phyloP scores from a whole-genome alignment of 2,797 vertebrate species.

The Chelidonichthys spinosus region DNA sequence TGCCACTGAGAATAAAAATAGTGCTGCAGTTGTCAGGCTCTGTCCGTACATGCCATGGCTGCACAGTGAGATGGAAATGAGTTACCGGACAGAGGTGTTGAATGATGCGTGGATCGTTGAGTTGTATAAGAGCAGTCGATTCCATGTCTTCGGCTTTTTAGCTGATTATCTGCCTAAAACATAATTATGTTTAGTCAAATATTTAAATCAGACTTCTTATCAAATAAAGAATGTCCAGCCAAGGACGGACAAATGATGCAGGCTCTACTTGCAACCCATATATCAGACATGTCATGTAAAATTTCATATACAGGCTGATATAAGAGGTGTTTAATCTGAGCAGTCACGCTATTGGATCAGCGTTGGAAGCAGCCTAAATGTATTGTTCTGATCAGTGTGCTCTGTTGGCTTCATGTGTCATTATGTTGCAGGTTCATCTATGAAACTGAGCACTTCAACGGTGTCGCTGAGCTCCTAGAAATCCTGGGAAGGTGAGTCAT shows the following conservation, averaged over 20 bases:
- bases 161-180: too few relatives aligned
- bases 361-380: background rate
- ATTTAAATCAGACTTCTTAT: background rate
- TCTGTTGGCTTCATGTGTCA: background rate
- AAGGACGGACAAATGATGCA: background rate
- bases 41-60: conserved; percentile 50
- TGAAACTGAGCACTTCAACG: conserved; percentile 98
- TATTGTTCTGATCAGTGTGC: conserved; percentile 9
- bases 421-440: conserved; percentile 92
- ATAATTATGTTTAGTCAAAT: background rate
- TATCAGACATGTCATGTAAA: background rate
- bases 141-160: too few relatives aligned
- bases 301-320: background rate
- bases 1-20: conserved; percentile 80
- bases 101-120: conserved; percentile 31
- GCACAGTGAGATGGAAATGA: conserved; percentile 39
- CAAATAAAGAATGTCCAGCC: background rate
- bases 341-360: too few relatives aligned
- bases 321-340: too few relatives aligned
- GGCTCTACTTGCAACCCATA: background rate
- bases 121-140: conserved; percentile 18
- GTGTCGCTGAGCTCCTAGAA: conserved; percentile 96
- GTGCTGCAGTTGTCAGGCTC: conserved; percentile 72
- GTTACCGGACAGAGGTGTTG: conserved; percentile 40
- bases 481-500: conserved; percentile 94